Evolutionary conservation across 2,888 invertebrate species (phyloP), one percentile per base, ranked within the genome.

Genomic region (Mesochorus sp.): DNA sequence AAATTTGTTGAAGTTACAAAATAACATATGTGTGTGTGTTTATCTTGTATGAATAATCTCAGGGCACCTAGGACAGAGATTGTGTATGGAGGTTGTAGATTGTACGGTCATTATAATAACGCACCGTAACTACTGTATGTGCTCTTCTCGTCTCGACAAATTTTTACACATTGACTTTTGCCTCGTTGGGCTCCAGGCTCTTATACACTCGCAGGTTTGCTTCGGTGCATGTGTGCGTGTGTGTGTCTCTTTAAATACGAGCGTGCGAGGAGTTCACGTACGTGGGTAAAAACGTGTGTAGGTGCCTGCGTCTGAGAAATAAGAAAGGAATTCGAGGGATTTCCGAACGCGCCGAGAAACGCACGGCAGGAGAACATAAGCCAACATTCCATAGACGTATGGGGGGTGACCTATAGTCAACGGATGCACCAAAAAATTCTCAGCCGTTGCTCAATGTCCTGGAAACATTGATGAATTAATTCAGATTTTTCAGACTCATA

Each of bases 311-410:
- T 28, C 53, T 77, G 77, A 77, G 77, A 77, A 72, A 72, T 55
- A 26, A 72, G 77, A 77, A 77, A 77, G 77, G 77, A 77, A 77
- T 77, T 77, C 67, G 77, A 72, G 72, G 67, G 72, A 77, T 77
- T 77, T 77, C 77, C 77, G 72, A 72, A 67, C 57, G 17, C 12
- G 47, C 3, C 34, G 53, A 17, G 12, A 55, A 24, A 31, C n/a
- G n/a, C n/a, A 42, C 28, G 14, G 12, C 19, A n/a, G 24, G 26
- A 19, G 34, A 39, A 55, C 34, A 10, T 28, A 39, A 17, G 34
- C 10, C n/a, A 21, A 26, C 49, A 31, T 28, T 10, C 5, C 12
- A 6, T 39, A 39, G 12, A 39, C 34, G 8, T 6, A 49, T 21
- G 34, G 6, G 14, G 1, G 24, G 34, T 17, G 4, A n/a, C n/a